Percentiles rank a stretch among this genome's conserved stretches.
Evolutionary conservation across 2,888 invertebrate genomes (phyloP).

Genomic region (Alentia gelatinosa): DNA sequence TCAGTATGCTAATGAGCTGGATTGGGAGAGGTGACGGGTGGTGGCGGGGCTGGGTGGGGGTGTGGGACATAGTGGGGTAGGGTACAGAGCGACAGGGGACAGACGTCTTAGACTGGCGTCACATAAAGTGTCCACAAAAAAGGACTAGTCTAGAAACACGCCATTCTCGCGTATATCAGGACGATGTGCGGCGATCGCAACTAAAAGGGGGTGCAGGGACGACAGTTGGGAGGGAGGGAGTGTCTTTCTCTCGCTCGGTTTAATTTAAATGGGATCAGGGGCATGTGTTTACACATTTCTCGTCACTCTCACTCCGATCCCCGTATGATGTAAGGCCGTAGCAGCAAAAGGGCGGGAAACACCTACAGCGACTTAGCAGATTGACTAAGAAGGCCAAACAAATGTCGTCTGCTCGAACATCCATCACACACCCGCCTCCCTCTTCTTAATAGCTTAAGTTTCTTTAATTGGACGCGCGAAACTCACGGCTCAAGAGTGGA

Average conservation of each 20-base stretch:
- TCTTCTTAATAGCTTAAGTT: conserved; percentile 45
- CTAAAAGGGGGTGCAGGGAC: background rate
- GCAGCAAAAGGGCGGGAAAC: background rate
- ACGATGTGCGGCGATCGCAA: background rate
- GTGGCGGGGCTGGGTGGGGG: background rate
- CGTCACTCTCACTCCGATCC: background rate
- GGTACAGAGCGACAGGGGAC: background rate
- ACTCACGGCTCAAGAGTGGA: conserved; percentile 18
- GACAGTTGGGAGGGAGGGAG: background rate
- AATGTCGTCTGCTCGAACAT: conserved; percentile 21
- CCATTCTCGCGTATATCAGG: background rate
- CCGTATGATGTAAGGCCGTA: background rate
- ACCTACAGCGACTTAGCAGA: conserved; percentile 3
- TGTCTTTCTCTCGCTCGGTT: background rate
- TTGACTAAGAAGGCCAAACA: conserved; percentile 16
- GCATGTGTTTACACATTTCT: conserved; percentile 31
- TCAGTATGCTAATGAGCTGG: conserved; percentile 4
- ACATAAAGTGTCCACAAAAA: background rate
- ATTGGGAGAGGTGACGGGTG: background rate
- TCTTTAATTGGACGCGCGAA: conserved; percentile 47
- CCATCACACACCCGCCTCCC: background rate
- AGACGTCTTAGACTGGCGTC: background rate
- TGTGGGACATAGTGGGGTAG: background rate
- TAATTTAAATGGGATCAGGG: conserved; percentile 37
- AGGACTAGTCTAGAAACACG: background rate